phyloP scores from a whole-genome alignment of 2,797 vertebrate genomes.

The Uromys caudimaculatus region DNA sequence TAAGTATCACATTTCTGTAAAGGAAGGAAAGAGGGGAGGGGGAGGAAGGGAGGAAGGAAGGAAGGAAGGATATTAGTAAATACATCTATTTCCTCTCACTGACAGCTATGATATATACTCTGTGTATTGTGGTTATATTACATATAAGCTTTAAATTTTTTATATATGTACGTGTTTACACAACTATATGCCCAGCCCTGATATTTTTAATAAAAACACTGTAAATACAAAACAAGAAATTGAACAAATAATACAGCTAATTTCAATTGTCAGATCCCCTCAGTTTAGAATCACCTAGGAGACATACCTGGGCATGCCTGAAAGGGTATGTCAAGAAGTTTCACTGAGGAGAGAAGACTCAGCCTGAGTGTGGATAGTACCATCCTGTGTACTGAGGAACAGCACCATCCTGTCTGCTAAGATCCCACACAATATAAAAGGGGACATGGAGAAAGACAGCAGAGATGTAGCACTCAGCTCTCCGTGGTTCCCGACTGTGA shows the following conservation, averaged over 20 bases:
- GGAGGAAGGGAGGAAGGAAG: rapidly evolving
- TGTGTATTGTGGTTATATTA: neutral
- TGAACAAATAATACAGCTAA: neutral
- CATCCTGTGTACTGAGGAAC: neutral
- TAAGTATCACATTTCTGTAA: slow-evolving; percentile 88
- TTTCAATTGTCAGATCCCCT: neutral
- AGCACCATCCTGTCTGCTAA: neutral
- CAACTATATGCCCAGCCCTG: neutral
- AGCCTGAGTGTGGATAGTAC: neutral
- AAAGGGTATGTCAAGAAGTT: neutral
- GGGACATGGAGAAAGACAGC: neutral
- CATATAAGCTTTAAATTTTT: neutral
- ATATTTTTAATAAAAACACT: neutral
- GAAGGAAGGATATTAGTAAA: neutral
- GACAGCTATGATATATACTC: neutral
- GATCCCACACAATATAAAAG: neutral
- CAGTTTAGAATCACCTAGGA: neutral
- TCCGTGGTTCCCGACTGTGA: neutral
- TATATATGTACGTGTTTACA: neutral
- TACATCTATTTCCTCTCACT: neutral
- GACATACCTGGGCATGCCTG: neutral
- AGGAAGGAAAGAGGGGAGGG: slow-evolving; percentile 50
- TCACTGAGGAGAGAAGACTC: neutral
- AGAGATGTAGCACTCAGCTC: neutral
- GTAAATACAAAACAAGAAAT: slow-evolving; percentile 12